phyloP scores from a whole-genome alignment of 2,797 vertebrate genomes.

The Pitangus sulphuratus region DNA sequence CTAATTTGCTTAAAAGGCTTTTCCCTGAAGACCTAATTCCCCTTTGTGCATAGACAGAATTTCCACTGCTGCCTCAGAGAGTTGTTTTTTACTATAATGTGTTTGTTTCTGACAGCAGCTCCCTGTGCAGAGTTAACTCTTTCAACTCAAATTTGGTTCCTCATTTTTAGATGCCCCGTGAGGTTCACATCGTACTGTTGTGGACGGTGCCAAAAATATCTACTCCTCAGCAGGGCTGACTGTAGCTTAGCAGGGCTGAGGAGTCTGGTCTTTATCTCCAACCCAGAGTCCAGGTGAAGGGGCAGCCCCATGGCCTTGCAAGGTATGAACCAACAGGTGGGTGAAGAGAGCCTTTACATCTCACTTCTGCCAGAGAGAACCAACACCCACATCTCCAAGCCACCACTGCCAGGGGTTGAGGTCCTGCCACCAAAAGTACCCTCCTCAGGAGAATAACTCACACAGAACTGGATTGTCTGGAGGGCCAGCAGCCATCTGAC shows the following conservation, averaged over 20 bases:
- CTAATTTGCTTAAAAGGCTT: not conserved
- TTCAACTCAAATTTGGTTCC: not conserved
- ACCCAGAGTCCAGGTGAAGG: not conserved
- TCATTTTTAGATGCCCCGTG: accelerated
- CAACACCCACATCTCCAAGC: not conserved
- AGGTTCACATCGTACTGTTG: not conserved
- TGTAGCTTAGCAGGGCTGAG: not conserved
- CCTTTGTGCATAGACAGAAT: not conserved
- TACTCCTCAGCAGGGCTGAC: not conserved
- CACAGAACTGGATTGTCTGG: not conserved
- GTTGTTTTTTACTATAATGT: not conserved
- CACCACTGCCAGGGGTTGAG: accelerated
- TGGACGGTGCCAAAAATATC: accelerated
- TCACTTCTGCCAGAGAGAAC: not conserved
- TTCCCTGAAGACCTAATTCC: not conserved
- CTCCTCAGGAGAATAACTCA: accelerated
- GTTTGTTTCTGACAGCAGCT: not conserved
- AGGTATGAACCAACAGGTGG: not conserved
- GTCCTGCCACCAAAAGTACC: accelerated
- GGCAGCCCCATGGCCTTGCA: not conserved
- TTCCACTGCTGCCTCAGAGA: not conserved
- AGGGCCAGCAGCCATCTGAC: not conserved
- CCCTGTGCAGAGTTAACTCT: not conserved
- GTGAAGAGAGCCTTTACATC: not conserved
- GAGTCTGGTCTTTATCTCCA: not conserved